Base-by-base conservation (phyloP, 2,888 invertebrate species). In the Elgonia sp. region DNA sequence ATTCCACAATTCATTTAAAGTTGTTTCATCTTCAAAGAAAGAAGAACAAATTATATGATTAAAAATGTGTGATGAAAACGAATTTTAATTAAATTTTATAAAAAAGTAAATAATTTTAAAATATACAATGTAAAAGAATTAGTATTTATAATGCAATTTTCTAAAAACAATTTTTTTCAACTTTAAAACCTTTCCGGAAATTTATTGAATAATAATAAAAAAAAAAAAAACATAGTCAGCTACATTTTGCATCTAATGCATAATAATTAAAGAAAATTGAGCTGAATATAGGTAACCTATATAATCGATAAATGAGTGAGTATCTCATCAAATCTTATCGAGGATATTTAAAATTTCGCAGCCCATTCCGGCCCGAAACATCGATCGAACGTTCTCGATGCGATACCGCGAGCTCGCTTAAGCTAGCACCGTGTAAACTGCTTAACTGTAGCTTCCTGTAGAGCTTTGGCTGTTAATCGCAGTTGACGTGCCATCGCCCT, bases 381-480 rank as follows among this genome's bases (percentile, higher is more conserved):
- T 75, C 80, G 86, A 86, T 86, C 86, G 81, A 82, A 55, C 69
- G 16, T 57, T 46, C 57, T 55, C 72, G 29, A 16, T 65, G 79
- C 53, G 75, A 75, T 81, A 77, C 37, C 63, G 40, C 72, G 53
- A 57, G 70, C 63, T 86, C 69, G 63, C 81, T 81, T 86, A 81
- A 86, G 62, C 81, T 62, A 69, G 80, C 63, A 57, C 18, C 80
- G 67, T 80, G 87, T 84, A 87, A 87, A 87, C 83, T 87, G 84
- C 87, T 84, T 84, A 80, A 84, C 83, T 76, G 77, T 40, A 82
- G 82, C 70, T 86, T 70, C 80, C 85, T 42, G 42, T 46, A 46
- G 77, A 72, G 82, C 63, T 83, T 79, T 73, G 73, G 60, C 69
- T 75, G 73, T 83, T 87, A 87, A 87, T 87, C 86, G 83, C 86